These are phyloP conservation scores for Epinotia nisella DNA, from an alignment of 2,888 invertebrate genomes.

Conservation along the genomic window DNA sequence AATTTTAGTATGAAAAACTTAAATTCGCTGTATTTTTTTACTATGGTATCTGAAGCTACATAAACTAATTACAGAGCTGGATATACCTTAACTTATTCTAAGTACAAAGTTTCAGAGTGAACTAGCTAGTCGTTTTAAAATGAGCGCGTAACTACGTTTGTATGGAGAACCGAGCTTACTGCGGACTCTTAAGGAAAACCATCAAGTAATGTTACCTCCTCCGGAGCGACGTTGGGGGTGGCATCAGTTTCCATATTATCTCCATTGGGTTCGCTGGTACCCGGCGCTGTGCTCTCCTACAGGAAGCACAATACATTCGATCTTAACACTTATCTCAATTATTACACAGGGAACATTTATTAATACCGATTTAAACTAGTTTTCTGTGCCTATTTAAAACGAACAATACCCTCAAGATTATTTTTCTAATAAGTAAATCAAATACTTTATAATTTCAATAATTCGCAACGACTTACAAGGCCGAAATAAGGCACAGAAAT, in stretches of 20 bases:
- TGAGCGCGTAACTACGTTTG: too few relatives aligned
- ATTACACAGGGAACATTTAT: not conserved
- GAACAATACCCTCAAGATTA: not conserved
- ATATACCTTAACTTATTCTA: too few relatives aligned
- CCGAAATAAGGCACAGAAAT: not conserved
- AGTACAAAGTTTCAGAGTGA: too few relatives aligned
- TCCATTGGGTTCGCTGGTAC: slow-evolving; percentile 55
- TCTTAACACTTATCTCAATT: slow-evolving; percentile 47
- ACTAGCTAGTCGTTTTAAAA: too few relatives aligned
- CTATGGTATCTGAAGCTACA: too few relatives aligned
- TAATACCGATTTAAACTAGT: not conserved
- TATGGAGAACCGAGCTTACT: too few relatives aligned
- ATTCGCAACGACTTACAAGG: not conserved
- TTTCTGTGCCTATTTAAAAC: not conserved
- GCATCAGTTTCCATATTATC: slow-evolving; percentile 61
- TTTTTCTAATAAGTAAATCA: not conserved
- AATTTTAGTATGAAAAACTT: too few relatives aligned
- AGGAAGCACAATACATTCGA: slow-evolving; percentile 64
- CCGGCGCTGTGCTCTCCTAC: slow-evolving; percentile 62
- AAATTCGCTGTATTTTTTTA: too few relatives aligned
- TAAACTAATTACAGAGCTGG: too few relatives aligned
- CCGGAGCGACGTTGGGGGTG: slow-evolving; percentile 51
- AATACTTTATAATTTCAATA: not conserved
- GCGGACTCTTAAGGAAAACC: too few relatives aligned
- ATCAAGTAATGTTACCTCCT: slow-evolving; percentile 58